Conservation (phyloP, 2,888 invertebrate species). For the Ornithoptera alexandrae region DNA sequence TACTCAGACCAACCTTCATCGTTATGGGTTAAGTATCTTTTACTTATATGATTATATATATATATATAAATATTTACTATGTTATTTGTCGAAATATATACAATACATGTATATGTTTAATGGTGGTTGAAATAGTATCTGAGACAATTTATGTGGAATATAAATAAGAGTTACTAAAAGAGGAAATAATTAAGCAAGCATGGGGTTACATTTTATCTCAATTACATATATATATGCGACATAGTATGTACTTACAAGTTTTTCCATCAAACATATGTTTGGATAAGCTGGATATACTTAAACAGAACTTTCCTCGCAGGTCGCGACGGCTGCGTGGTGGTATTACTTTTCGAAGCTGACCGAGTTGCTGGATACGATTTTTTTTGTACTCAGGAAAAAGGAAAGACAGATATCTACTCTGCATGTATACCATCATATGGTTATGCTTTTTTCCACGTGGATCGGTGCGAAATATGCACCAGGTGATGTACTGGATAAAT, state of each 20-base stretch:
- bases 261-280: too few species aligned
- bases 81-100: too few species aligned
- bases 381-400: constrained; percentile 94
- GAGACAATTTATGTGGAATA: too few species aligned
- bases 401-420: constrained; percentile 92
- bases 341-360: constrained; percentile 90
- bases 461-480: constrained; percentile 88
- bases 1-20: constrained; percentile 8
- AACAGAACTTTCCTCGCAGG: constrained; percentile 52
- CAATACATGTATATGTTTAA: too few species aligned
- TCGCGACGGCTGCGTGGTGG: constrained; percentile 85
- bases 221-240: too few species aligned
- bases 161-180: too few species aligned
- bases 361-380: constrained; percentile 89
- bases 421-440: constrained; percentile 93
- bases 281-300: too few species aligned
- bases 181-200: too few species aligned
- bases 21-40: neutral
- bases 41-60: neutral
- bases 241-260: too few species aligned
- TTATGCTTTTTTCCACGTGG: constrained; percentile 90
- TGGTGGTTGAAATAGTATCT: too few species aligned
- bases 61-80: neutral
- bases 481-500: constrained; percentile 63
- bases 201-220: too few species aligned